These are phyloP conservation scores for Drosophila parabipectinata DNA, from an alignment of 1,140 invertebrate genomes.

Conservation along the genomic window DNA sequence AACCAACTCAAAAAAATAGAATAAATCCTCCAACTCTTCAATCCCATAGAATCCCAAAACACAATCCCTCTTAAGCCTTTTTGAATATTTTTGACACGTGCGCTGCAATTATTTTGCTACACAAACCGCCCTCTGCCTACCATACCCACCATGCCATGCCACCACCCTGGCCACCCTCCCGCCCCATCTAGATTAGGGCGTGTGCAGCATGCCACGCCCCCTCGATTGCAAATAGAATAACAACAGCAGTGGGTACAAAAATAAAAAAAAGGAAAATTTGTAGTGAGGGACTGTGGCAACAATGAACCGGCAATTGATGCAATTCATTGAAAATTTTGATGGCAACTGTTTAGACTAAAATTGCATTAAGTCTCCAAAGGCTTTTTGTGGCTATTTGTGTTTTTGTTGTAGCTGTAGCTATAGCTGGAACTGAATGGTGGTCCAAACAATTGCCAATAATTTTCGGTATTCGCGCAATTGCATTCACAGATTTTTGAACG, in stretches of 20 bases:
- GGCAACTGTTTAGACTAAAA: constrained; percentile 80
- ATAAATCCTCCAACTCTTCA: constrained; percentile 1
- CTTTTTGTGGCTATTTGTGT: constrained; percentile 32
- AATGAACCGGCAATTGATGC: constrained; percentile 80
- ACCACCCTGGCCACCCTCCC: neutral
- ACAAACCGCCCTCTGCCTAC: constrained; percentile 37
- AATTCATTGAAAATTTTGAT: constrained; percentile 80
- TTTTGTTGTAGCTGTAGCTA: too few relatives aligned
- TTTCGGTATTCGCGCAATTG: constrained; percentile 76
- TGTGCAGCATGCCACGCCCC: constrained; percentile 66
- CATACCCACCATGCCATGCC: constrained; percentile 1
- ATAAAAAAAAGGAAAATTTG: constrained; percentile 10
- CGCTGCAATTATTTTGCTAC: constrained; percentile 83
- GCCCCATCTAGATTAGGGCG: constrained; percentile 15
- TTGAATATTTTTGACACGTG: constrained; percentile 84
- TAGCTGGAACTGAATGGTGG: constrained; percentile 12
- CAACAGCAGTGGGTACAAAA: constrained; percentile 21
- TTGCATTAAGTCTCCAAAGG: constrained; percentile 72
- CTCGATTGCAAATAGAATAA: constrained; percentile 50
- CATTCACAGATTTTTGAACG: constrained; percentile 64
- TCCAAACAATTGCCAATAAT: constrained; percentile 79
- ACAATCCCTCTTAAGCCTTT: constrained; percentile 72
- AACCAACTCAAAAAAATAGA: constrained; percentile 1
- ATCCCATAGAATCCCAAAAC: neutral
- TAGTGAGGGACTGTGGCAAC: constrained; percentile 32